These are phyloP conservation scores for Lordiphosa stackelbergi DNA, from an alignment of 1,140 invertebrate genomes.

Conservation along the genomic window DNA sequence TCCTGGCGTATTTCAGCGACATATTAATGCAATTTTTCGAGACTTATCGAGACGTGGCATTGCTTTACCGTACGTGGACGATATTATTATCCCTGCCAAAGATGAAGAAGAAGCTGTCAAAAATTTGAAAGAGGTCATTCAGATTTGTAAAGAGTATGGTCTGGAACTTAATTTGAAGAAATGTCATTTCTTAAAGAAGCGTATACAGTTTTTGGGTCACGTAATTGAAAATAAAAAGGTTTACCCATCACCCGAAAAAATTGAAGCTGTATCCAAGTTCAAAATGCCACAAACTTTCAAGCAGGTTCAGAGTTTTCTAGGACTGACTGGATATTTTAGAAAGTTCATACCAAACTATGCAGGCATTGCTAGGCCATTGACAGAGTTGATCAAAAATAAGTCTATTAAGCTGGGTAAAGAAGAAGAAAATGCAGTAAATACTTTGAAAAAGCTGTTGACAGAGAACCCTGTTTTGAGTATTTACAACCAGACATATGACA, in stretches of 20 bases:
- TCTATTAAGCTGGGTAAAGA: no score
- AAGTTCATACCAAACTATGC: constrained; percentile 6
- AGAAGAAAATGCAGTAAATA: no score
- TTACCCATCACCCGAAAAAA: no score
- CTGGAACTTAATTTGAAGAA: no score
- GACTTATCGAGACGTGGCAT: constrained; percentile 4
- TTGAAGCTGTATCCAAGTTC: constrained; percentile 7
- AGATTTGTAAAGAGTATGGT: constrained; percentile 4
- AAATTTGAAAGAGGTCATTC: constrained; percentile 15
- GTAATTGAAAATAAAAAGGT: constrained; percentile 5
- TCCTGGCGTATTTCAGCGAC: no score
- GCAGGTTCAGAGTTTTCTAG: constrained; percentile 18
- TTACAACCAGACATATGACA: no score
- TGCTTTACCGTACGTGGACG: constrained; percentile 6
- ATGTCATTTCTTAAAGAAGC: no score
- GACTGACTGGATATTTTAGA: constrained; percentile 15
- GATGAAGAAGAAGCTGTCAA: constrained; percentile 2
- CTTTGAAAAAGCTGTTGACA: no score
- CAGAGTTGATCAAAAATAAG: no score
- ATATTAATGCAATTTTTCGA: no score
- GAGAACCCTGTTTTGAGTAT: no score
- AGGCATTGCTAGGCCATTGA: not conserved
- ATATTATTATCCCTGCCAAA: constrained; percentile 9
- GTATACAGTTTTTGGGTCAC: no score
- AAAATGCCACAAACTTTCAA: constrained; percentile 8